Evolutionary conservation across 2,113 vertebrate genomes (phyloP), one percentile per base, ranked within the genome.

Genomic region (Herpetotheres cachinnans): DNA sequence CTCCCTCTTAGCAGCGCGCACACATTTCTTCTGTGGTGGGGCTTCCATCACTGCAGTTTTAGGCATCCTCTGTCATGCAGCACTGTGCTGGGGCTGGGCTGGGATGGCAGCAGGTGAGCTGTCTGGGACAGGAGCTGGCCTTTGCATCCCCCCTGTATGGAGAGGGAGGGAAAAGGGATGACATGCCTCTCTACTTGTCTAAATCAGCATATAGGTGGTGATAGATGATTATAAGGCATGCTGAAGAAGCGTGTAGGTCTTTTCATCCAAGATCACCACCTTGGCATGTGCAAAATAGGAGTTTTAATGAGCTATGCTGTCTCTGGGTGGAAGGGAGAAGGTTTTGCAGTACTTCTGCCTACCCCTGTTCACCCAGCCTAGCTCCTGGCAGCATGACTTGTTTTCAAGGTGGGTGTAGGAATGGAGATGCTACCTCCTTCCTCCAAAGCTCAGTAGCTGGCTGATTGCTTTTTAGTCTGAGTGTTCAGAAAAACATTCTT

Each of bases 11-110:
- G 65, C 52, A 6, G 8, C 5, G 22, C 26, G 17, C 3, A 13
- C 24, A 7, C 7, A 1, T 58, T 76, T 61, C 18, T 26, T 40
- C 15, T 32, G 61, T 6, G 18, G 16, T 25, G 34, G 5, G 10
- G 18, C 44, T 66, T 44, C 40, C 27, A 13, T 21, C 20, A 1
- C 74, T 18, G 34, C 12, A 19, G 61, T 59, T 92, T 59, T 26
- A n/a, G 42, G 56, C 50, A 42, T 4, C 14, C 12, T 25, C 22
- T 1, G 1, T 17, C 54, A 9, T 0, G 0, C 12, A 12, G 27
- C 6, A 3, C 19, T 18, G 13, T 7, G 20, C 29, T 10, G 6
- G 52, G 34, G 21, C 54, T 34, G 47, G 25, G 13, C 17, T n/a
- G 7, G 16, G n/a, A 9, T 3, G 1, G 47, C 42, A 26, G 42